Base-by-base conservation (phyloP, 2,797 vertebrate species). In the Schizopygopsis pylzovi region DNA sequence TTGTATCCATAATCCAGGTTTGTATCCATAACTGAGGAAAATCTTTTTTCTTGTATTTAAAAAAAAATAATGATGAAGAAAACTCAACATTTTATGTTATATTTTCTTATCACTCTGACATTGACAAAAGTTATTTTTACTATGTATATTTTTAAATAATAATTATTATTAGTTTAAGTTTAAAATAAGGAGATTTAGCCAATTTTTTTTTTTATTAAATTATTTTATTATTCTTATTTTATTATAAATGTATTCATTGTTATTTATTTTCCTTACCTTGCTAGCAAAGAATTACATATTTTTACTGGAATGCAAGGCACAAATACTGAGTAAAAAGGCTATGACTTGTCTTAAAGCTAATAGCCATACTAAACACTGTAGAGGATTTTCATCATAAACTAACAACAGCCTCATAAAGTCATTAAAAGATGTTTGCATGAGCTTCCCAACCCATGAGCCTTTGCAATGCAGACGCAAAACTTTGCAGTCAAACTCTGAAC, bases 391-490 rank as follows among this genome's bases (percentile, higher is more conserved):
- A 63, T 25, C 43, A 13, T 72, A 54, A 54, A 54, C 63, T 59
- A 77, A 70, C 45, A 22, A 61, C 25, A 37, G 65, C 6, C 16
- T 1, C 15, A 67, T 67, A 67, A 22, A 52, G 56, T 75, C 33
- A 71, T 86, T 52, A 85, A 70, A 79, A 67, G 20, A 85, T 39
- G 79, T 79, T 20, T 28, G 6, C 47, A 22, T 56, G 8, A 80
- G 10, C 80, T 82, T 41, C 52, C 20, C 37, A 82, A 52, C 39
- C 33, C 4, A 7, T 84, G n/a, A 75, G 56, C 37, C 65, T 25
- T 79, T 37, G 20, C 25, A 78, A 13, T 65, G 73, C 79, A 79
- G 59, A 88, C 45, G 20, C 65, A 81, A 86, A 86, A 76, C 54
- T 33, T 33, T 33, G 33, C 33, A 33, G 33, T 33, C 33, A 33